Conservation (phyloP, 1,140 invertebrate species). For the Camponotus vicinus region DNA sequence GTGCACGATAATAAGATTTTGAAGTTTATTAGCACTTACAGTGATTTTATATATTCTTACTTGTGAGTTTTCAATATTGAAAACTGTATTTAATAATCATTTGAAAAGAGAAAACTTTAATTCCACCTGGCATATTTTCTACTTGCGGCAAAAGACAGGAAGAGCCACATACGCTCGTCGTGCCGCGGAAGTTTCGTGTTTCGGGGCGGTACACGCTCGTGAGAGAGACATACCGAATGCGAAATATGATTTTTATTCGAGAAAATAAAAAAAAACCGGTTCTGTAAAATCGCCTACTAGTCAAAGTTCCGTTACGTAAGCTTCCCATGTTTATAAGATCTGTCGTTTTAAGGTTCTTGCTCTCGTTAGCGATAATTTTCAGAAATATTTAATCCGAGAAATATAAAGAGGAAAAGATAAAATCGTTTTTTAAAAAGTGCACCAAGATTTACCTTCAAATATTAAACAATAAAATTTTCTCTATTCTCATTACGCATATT, state of each 20-base stretch:
- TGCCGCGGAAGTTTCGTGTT: conserved; percentile 82
- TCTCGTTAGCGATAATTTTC: not conserved
- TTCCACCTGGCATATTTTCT: conserved; percentile 27
- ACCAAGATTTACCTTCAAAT: not conserved
- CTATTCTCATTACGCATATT: too few species aligned
- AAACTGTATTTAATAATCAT: not conserved
- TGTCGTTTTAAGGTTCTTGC: not conserved
- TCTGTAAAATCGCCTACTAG: not conserved
- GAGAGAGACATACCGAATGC: conserved; percentile 64
- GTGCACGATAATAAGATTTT: not conserved
- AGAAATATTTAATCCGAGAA: not conserved
- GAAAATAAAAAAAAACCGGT: conserved; percentile 29
- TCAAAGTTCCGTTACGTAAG: not conserved
- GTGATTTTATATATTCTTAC: not conserved
- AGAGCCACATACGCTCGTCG: conserved; percentile 71
- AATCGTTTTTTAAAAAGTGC: not conserved
- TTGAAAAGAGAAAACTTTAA: conserved; percentile 11
- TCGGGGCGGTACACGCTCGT: conserved; percentile 70
- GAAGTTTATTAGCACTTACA: not conserved
- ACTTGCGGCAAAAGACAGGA: conserved; percentile 56
- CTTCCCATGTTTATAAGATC: not conserved
- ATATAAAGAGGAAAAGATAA: not conserved
- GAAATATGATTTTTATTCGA: conserved; percentile 63
- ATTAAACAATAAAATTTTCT: not conserved
- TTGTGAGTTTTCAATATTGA: not conserved